Percentiles rank a stretch among this genome's conserved stretches.
Evolutionary conservation across 2,113 vertebrate genomes (phyloP).

Genomic region (Thomomys bottae): DNA sequence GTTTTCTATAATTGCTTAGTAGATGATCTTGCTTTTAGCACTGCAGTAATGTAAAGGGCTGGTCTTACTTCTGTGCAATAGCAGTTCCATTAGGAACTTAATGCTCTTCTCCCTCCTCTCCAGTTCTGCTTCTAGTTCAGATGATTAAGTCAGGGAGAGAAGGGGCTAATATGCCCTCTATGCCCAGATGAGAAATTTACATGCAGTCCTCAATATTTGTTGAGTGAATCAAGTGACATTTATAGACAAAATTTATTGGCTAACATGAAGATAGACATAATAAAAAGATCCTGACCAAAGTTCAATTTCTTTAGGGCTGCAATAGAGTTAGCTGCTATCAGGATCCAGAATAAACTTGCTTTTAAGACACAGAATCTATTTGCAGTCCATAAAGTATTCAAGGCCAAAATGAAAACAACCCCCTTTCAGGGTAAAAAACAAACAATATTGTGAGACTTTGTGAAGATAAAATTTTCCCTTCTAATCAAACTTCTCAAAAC

Average conservation of each 20-base stretch:
- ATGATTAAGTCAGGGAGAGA: neutral
- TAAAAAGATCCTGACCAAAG: constrained; percentile 5
- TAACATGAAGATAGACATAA: neutral
- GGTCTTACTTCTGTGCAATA: neutral
- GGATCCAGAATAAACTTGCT: neutral
- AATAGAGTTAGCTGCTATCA: neutral
- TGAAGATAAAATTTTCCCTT: neutral
- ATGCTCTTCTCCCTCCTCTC: neutral
- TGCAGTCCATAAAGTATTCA: constrained; percentile 27
- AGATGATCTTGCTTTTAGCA: neutral
- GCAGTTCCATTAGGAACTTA: neutral
- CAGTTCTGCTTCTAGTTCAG: neutral
- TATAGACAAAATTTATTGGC: neutral
- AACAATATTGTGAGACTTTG: neutral
- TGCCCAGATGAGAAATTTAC: neutral
- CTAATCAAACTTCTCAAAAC: neutral
- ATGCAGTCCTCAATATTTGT: neutral
- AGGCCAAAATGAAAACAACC: neutral
- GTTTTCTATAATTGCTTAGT: neutral
- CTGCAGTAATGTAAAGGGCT: neutral
- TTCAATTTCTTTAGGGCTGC: neutral
- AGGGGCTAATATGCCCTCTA: neutral
- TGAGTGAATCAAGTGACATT: neutral
- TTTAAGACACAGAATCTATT: neutral
- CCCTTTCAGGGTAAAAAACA: neutral